Evolutionary conservation across 2,797 vertebrate genomes (phyloP).

Genomic region (Margarornis squamiger): DNA sequence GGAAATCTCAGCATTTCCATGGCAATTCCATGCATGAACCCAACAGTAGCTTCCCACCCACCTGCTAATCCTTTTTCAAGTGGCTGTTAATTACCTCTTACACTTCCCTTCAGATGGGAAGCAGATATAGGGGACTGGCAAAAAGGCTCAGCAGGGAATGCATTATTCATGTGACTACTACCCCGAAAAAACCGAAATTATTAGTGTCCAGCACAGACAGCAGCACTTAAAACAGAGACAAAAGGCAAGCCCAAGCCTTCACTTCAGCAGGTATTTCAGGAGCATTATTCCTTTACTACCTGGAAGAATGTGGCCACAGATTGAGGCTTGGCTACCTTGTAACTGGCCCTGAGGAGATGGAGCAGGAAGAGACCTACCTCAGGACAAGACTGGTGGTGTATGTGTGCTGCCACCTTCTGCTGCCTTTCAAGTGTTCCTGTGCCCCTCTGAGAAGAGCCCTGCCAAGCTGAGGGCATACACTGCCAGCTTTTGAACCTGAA

Average conservation of each 20-base stretch:
- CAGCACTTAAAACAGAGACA: neutral
- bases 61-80: conserved; percentile 58
- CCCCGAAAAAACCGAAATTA: neutral
- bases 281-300: neutral
- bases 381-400: neutral
- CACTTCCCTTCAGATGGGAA: conserved; percentile 50
- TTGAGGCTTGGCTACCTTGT: neutral
- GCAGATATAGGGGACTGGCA: conserved; percentile 3
- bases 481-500: neutral
- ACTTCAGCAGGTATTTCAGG: neutral
- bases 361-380: neutral
- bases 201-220: conserved; percentile 22
- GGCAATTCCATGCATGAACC: conserved; percentile 62
- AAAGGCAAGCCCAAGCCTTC: neutral
- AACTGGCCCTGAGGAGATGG: neutral
- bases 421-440: neutral
- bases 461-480: fast-evolving
- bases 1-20: conserved; percentile 67
- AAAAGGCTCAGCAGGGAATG: conserved; percentile 34
- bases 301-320: neutral
- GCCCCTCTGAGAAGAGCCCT: neutral
- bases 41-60: conserved; percentile 59
- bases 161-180: conserved; percentile 22
- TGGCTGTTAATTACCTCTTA: conserved; percentile 63
- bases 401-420: neutral